Evolutionary conservation across 2,797 vertebrate genomes (phyloP), one percentile per base, ranked within the genome.

Genomic region (Okamejei kenojei): DNA sequence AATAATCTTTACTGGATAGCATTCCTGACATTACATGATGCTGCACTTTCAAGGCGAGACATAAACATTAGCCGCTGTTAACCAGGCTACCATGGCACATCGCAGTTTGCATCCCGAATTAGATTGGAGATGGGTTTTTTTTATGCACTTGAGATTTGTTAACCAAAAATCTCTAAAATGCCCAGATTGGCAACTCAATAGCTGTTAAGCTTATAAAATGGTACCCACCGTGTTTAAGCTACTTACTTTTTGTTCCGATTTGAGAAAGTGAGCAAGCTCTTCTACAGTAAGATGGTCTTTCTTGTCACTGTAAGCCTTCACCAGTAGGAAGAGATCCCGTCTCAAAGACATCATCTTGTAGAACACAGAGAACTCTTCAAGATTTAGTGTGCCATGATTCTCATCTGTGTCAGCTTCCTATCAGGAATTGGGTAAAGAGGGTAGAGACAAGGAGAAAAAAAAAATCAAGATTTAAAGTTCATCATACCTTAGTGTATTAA

Each of bases 271-370:
- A 78, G 97, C 96, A 61, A 99, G 96, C 80, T 99, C 98, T 5
- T 99, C 98, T 0, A 95, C 95, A 0, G 97, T 99, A 93, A 99
- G 97, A 94, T 99, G 97, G 95, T 99, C 98, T 95, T 98, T 99
- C 96, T 97, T 99, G 95, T 99, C 97, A 11, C 98, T 99, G 96
- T 98, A 99, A 93, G 96, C 98, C 95, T 99, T 96, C 94, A 99
- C 98, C 94, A 99, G 93, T 88, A 99, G 95, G 95, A 98, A 99
- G 82, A 99, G 97, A 93, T 99, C 99, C 26, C 99, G 96, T 35
- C 99, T 96, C 93, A 99, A 95, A 8, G 99, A 99, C 98, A 99
- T 99, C 99, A 99, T 99, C 96, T 97, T 98, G 96, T 99, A 99
- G 96, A 99, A 99, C 93, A 99, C 98, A 0, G 97, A 98, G 95